Conservation (phyloP, 2,113 vertebrate species). For the Hyaena hyaena region DNA sequence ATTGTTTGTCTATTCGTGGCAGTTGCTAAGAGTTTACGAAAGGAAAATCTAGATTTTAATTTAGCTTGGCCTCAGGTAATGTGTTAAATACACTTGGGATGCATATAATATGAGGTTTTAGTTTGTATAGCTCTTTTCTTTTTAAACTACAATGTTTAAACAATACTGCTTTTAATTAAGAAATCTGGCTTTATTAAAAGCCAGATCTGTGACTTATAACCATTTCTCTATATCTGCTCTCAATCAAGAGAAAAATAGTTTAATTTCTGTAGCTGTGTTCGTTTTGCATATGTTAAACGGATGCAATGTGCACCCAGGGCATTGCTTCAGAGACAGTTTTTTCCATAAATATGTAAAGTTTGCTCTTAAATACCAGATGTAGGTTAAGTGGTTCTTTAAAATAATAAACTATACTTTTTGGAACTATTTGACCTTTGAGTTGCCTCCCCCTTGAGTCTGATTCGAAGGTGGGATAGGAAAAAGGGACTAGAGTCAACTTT, state of each 20-base stretch:
- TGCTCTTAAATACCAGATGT: slow-evolving; percentile 83
- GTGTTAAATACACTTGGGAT: slow-evolving; percentile 82
- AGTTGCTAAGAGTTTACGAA: slow-evolving; percentile 79
- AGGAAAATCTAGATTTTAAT: slow-evolving; percentile 82
- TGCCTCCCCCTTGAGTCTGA: slow-evolving; percentile 49
- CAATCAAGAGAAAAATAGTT: slow-evolving; percentile 83
- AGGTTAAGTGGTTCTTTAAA: slow-evolving; percentile 75
- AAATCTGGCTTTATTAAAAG: slow-evolving; percentile 87
- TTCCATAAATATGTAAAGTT: slow-evolving; percentile 81
- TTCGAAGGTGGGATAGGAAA: neutral
- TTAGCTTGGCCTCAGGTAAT: slow-evolving; percentile 84
- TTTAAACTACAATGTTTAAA: slow-evolving; percentile 78
- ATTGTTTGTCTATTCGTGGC: slow-evolving; percentile 72
- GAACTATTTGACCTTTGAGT: slow-evolving; percentile 65
- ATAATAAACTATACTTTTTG: slow-evolving; percentile 37
- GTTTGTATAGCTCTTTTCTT: slow-evolving; percentile 74
- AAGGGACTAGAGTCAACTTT: neutral
- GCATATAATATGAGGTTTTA: slow-evolving; percentile 77
- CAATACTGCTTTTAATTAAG: slow-evolving; percentile 87
- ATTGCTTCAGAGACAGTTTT: slow-evolving; percentile 80
- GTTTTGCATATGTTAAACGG: slow-evolving; percentile 85
- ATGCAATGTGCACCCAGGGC: slow-evolving; percentile 80
- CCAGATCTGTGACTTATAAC: slow-evolving; percentile 84
- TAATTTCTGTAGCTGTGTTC: slow-evolving; percentile 81
- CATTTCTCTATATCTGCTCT: slow-evolving; percentile 85